Evolutionary conservation across 1,140 invertebrate species (phyloP), one percentile per base, ranked within the genome.

Genomic region (Panonychus citri): DNA sequence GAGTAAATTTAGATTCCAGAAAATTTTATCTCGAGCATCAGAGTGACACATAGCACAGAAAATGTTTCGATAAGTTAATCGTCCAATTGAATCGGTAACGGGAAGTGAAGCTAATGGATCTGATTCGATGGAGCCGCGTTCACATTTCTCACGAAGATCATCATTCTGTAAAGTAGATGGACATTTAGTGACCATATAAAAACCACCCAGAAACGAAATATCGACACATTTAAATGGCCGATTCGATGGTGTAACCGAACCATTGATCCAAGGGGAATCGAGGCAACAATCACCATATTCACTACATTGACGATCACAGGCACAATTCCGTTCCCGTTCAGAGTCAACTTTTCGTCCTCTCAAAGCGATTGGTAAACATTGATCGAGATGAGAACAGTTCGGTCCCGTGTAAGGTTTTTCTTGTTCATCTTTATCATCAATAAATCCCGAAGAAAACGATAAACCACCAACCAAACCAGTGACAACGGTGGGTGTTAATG

Each of bases 1-100:
- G 30, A 12, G 5, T 0, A 34, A 12, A 12, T 34, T 34, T 25
- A 17, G 5, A 19, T 19, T 48, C 43, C 25, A 19, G 43, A 48
- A 25, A 25, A 48, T 17, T 25, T 19, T 19, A 8, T 34, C n/a
- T 21, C 19, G 15, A 15, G 21, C 15, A 46, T 46, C 43, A 24
- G 58, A 70, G 63, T 77, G 72, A 61, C 77, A 78, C 4, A 70
- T 46, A 0, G 76, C 75, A 60, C 77, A 78, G 64, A 69, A 73
- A n/a, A 68, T 63, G 60, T 77, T 78, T 53, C 66, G 66, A 63
- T 75, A 78, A 0, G 75, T 75, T n/a, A 70, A 58, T 4, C 70
- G 66, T 0, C 66, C 62, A 5, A 50, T 52, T 24, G 64, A 62
- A 43, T 66, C 68, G 0, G 74, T 75, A 4, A 73, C 71, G 0